Percentiles rank a stretch among this genome's conserved stretches.
Evolutionary conservation across 1,140 invertebrate species (phyloP).

Genomic region (Lerema accius): DNA sequence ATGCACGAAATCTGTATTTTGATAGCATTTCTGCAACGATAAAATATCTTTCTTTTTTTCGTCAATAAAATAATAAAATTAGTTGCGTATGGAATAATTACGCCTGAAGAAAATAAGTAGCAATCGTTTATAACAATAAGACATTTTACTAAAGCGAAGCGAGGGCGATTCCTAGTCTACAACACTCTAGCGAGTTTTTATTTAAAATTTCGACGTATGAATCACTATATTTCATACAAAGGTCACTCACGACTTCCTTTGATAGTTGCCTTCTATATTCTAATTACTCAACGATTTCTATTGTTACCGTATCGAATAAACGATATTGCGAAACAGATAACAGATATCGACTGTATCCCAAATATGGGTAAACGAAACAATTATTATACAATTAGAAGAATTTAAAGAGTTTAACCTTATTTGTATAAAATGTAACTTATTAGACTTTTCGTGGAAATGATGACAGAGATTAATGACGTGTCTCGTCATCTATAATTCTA

Average conservation of each 20-base stretch:
- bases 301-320: background rate
- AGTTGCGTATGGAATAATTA: no score
- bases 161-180: background rate
- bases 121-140: no score
- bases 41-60: no score
- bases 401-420: background rate
- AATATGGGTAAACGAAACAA: background rate
- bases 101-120: no score
- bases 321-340: background rate
- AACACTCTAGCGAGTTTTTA: background rate
- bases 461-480: background rate
- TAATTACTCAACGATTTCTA: background rate
- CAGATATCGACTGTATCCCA: constrained; percentile 2
- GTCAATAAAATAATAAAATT: no score
- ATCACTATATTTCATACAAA: background rate
- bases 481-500: no score
- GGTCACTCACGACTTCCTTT: constrained; percentile 11
- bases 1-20: no score
- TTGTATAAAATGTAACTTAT: background rate
- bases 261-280: background rate
- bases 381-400: background rate
- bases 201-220: background rate
- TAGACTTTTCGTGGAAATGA: background rate
- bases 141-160: no score
- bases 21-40: no score